phyloP scores from a whole-genome alignment of 1,140 invertebrate genomes.

The Tetramorium alpestre region DNA sequence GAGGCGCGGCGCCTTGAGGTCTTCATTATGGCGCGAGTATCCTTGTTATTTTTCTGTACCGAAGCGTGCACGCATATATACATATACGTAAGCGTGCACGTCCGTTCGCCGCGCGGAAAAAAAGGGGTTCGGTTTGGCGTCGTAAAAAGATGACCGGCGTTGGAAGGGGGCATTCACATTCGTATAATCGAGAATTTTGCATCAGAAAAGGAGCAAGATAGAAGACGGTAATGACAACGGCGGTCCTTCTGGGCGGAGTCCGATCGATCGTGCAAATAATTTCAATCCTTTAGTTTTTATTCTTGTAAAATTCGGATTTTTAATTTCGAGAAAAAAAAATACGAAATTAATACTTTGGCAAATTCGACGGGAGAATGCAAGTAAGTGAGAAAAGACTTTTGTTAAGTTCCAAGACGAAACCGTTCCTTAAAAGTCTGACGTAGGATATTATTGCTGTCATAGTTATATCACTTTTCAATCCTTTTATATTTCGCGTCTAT shows the following conservation, averaged over 20 bases:
- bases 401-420: not conserved
- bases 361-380: not conserved
- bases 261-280: not conserved
- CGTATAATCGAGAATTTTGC: conserved; percentile 37
- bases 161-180: conserved; percentile 27
- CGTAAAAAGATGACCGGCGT: conserved; percentile 71
- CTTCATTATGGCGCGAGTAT: conserved; percentile 85
- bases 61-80: conserved; percentile 63
- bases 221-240: not conserved
- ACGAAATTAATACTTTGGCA: not conserved
- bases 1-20: conserved; percentile 86
- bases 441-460: not conserved
- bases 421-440: not conserved
- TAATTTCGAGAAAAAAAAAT: not conserved
- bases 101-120: conserved; percentile 57
- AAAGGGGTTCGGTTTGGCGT: conserved; percentile 63
- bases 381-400: not conserved
- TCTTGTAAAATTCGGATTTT: not conserved
- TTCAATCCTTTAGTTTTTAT: not conserved
- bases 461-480: not conserved
- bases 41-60: conserved; percentile 85
- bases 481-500: not conserved
- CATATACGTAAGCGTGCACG: not conserved
- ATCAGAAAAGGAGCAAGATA: conserved; percentile 26
- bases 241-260: not conserved